phyloP scores from a whole-genome alignment of 2,888 invertebrate genomes.

The Thereva unica region DNA sequence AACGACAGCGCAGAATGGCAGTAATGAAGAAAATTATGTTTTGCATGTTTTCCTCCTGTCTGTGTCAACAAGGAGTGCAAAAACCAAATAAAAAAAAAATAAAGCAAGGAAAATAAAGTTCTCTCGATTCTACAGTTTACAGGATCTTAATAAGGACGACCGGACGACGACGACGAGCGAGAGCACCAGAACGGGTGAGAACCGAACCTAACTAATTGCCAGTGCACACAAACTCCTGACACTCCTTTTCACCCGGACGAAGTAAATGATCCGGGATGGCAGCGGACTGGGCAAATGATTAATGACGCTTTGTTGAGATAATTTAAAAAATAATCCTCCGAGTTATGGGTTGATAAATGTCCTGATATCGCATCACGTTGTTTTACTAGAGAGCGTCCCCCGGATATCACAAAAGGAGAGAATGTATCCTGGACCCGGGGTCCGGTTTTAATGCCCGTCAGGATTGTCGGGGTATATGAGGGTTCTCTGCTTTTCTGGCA shows the following conservation, averaged over 20 bases:
- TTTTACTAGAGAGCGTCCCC: slow-evolving; percentile 19
- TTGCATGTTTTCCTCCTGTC: no score
- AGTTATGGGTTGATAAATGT: slow-evolving; percentile 43
- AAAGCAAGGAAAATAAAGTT: no score
- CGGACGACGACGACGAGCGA: no score
- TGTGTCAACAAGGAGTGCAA: no score
- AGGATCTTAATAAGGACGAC: no score
- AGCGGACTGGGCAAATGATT: slow-evolving; percentile 43
- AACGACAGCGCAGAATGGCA: no score
- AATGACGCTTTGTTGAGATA: slow-evolving; percentile 46
- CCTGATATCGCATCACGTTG: slow-evolving; percentile 30
- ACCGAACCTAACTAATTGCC: no score
- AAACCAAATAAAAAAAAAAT: no score
- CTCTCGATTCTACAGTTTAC: no score
- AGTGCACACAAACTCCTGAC: no score
- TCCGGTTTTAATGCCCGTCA: neutral
- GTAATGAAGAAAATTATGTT: no score
- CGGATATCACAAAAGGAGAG: neutral
- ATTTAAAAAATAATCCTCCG: slow-evolving; percentile 46
- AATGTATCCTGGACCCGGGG: slow-evolving; percentile 9
- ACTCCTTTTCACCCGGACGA: neutral
- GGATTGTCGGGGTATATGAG: neutral
- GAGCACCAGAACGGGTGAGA: no score
- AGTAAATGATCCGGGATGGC: slow-evolving; percentile 3
- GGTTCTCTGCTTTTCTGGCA: slow-evolving; percentile 14